A percentile compares a stretch with the other conserved stretches of the same genome.
Conservation (phyloP, 2,888 invertebrate genomes). For the Galerucella pusilla region DNA sequence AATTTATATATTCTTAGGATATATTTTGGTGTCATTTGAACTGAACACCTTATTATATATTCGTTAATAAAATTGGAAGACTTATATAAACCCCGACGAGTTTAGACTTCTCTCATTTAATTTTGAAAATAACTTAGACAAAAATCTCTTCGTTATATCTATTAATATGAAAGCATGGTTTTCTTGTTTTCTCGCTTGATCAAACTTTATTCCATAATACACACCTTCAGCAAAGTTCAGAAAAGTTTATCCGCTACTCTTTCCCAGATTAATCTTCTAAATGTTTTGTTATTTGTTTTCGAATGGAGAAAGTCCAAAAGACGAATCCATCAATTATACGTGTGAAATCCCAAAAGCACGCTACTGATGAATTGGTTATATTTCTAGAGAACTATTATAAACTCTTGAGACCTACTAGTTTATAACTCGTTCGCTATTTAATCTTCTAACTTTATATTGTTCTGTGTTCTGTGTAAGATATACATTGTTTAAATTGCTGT, state of each 20-base stretch:
- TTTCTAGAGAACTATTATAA: slow-evolving; percentile 25
- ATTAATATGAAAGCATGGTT: slow-evolving; percentile 8
- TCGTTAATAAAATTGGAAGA: background rate
- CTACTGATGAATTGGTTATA: slow-evolving; percentile 30
- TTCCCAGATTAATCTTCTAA: slow-evolving; percentile 24
- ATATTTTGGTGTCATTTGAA: no score
- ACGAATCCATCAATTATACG: slow-evolving; percentile 31
- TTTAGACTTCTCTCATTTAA: background rate
- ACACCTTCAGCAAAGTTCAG: slow-evolving; percentile 1
- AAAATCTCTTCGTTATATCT: slow-evolving; percentile 6
- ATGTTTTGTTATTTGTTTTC: slow-evolving; percentile 33
- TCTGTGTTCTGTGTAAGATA: no score
- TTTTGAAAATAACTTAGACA: background rate
- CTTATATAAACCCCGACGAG: background rate
- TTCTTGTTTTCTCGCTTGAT: background rate
- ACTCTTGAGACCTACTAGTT: slow-evolving; percentile 12
- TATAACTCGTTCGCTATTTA: slow-evolving; percentile 20
- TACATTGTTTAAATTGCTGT: no score
- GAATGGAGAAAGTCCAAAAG: slow-evolving; percentile 22
- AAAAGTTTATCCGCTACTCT: slow-evolving; percentile 10
- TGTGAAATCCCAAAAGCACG: slow-evolving; percentile 22
- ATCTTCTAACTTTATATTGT: slow-evolving; percentile 30
- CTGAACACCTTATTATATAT: no score
- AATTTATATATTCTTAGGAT: no score
- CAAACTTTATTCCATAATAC: slow-evolving; percentile 7